Conservation (phyloP, 2,113 vertebrate species). For the Dipodomys merriami region DNA sequence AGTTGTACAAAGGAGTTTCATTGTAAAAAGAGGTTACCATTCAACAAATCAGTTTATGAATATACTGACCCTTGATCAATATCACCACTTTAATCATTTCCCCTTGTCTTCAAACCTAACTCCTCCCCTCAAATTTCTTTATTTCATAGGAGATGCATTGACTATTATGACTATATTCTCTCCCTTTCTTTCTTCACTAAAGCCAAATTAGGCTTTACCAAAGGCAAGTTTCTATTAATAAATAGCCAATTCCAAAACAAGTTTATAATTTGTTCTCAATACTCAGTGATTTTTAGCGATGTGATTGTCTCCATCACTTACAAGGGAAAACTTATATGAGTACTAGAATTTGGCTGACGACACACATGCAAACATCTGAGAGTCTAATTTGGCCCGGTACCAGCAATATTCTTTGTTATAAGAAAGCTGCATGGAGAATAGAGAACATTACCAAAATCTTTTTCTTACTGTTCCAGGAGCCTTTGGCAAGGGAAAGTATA, state of each 20-base stretch:
- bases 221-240: conserved; percentile 60
- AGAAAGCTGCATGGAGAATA: conserved; percentile 54
- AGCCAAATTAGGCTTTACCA: conserved; percentile 39
- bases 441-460: conserved; percentile 66
- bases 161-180: too few relatives aligned
- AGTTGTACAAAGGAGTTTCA: too few relatives aligned
- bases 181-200: conserved; percentile 33
- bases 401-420: conserved; percentile 65
- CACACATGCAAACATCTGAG: conserved; percentile 49
- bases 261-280: conserved; percentile 51
- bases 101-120: too few relatives aligned
- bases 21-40: too few relatives aligned
- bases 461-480: conserved; percentile 61
- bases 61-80: too few relatives aligned
- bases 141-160: too few relatives aligned
- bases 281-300: conserved; percentile 64
- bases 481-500: conserved; percentile 66
- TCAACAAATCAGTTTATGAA: too few relatives aligned
- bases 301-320: conserved; percentile 67
- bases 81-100: too few relatives aligned
- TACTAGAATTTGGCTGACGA: conserved; percentile 59
- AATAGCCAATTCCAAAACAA: conserved; percentile 51
- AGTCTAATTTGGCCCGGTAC: conserved; percentile 53
- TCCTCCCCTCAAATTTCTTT: too few relatives aligned
- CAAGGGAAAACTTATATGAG: conserved; percentile 42